These are phyloP conservation scores for Harlomillsia oculata DNA, from an alignment of 1,140 invertebrate species.

Conservation along the genomic window DNA sequence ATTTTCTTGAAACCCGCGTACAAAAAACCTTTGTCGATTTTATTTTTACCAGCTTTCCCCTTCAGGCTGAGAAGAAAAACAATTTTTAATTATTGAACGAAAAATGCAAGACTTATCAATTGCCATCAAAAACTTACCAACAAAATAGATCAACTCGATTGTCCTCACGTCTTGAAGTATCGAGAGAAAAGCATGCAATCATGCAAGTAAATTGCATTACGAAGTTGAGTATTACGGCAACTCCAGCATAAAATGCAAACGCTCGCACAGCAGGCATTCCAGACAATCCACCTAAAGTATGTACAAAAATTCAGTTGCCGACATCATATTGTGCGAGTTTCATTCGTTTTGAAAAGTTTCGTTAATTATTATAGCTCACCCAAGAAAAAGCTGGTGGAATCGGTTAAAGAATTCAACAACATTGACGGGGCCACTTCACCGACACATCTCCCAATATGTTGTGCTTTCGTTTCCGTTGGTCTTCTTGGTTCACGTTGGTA, in stretches of 20 bases:
- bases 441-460: slow-evolving; percentile 62
- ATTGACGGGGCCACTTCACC: slow-evolving; percentile 77
- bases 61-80: slow-evolving; percentile 47
- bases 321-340: slow-evolving; percentile 30
- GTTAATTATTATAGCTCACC: slow-evolving; percentile 43
- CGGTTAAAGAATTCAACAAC: slow-evolving; percentile 72
- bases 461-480: slow-evolving; percentile 44
- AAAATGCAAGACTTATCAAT: slow-evolving; percentile 63
- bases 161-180: slow-evolving; percentile 57
- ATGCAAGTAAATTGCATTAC: slow-evolving; percentile 83
- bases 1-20: slow-evolving; percentile 54
- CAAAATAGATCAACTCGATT: slow-evolving; percentile 33
- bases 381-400: slow-evolving; percentile 77
- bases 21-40: slow-evolving; percentile 46
- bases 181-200: slow-evolving; percentile 67
- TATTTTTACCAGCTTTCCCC: slow-evolving; percentile 32
- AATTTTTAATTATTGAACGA: slow-evolving; percentile 49
- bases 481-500: slow-evolving; percentile 53
- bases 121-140: slow-evolving; percentile 54
- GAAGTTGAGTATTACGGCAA: slow-evolving; percentile 76
- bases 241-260: slow-evolving; percentile 77
- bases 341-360: neutral
- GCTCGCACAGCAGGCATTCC: slow-evolving; percentile 83
- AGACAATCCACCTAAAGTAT: slow-evolving; percentile 76
- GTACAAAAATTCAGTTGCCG: no score